Evolutionary conservation across 2,113 vertebrate genomes (phyloP), one percentile per base, ranked within the genome.

Genomic region (Hydrolagus affinis): DNA sequence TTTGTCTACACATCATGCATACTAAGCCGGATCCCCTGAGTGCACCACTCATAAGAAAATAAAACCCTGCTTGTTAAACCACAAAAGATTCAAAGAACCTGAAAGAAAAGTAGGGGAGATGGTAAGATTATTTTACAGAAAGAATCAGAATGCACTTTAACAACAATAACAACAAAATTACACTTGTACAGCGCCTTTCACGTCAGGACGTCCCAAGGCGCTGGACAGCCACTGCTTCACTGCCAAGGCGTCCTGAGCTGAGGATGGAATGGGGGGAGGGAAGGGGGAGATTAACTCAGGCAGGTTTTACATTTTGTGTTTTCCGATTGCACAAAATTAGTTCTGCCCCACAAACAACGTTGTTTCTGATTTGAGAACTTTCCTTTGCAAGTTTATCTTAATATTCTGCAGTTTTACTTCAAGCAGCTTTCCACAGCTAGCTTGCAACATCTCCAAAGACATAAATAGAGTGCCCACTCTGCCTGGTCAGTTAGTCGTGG

Each of bases 401-500:
- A 15, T 11, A 30, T 25, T 80, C 23, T 28, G 23, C 8, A 44
- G 28, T 12, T 23, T 59, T 7, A 21, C 25, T 83, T 59, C 8
- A 23, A 66, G 17, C 62, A 60, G 66, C 11, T 25, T 21, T 21
- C 60, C 4, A 28, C 62, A 83, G 12, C 12, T 21, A 6, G 76
- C 6, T 44, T 44, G 44, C 44, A 44, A 44, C 44, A 44, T 44
- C 23, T 62, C 59, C 10, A 14, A 11, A 62, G 59, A 64, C 44
- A 44, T 44, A 44, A 44, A 44, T 44, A 44, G 12, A 17, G 14
- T 15, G 12, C 7, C 32, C 23, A 23, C 30, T 66, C 78, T 32
- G 25, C 0, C 23, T 11, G 30, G 59, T 62, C 78, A 68, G 62
- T 86, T 60, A 94, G 87, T 97, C 94, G 4, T 99, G 97, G 87